Evolutionary conservation across 2,888 invertebrate species (phyloP), one percentile per base, ranked within the genome.

Genomic region (Hartigia nigra): DNA sequence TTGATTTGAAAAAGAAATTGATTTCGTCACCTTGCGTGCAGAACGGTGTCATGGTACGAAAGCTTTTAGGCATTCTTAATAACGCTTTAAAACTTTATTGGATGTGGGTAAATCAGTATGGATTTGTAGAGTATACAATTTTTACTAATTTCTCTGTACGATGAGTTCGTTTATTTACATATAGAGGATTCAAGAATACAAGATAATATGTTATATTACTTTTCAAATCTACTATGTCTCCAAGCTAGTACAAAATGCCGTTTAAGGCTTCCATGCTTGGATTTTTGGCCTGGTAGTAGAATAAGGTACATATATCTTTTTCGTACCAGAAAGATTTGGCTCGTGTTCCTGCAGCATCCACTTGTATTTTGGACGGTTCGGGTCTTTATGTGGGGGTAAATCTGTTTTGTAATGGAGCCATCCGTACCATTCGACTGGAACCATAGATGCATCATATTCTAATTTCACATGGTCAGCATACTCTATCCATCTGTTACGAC

Each of bases 371-470:
- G 96, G 96, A 83, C 96, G 92, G 90, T 93, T 90, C 74, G 96
- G 94, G 92, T 97, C 96, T 93, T 94, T 86, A 77, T 93, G 92
- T 2, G 97, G 97, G 1, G 94, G 92, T 31, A 94, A 92, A 90
- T 97, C 96, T 0, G 95, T 95, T 92, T 98, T 98, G 92, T 99
- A 98, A 92, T 99, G 98, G 89, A 99, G 93, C 99, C 99, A 99
- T 31, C 98, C 97, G 88, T 92, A 99, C 99, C 99, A 99, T 91
- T 99, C 99, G 36, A 99, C 95, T 1, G 99, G 96, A 12, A 99
- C 95, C 94, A 98, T 97, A 81, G 96, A 95, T 1, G 93, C 96
- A 92, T 97, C 96, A 92, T 95, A 95, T 86, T 98, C 95, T 90
- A 96, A 92, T 91, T 96, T 94, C 79, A 95, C 95, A 81, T 95